phyloP scores from a whole-genome alignment of 2,888 invertebrate species.

The Limnephilus rhombicus region DNA sequence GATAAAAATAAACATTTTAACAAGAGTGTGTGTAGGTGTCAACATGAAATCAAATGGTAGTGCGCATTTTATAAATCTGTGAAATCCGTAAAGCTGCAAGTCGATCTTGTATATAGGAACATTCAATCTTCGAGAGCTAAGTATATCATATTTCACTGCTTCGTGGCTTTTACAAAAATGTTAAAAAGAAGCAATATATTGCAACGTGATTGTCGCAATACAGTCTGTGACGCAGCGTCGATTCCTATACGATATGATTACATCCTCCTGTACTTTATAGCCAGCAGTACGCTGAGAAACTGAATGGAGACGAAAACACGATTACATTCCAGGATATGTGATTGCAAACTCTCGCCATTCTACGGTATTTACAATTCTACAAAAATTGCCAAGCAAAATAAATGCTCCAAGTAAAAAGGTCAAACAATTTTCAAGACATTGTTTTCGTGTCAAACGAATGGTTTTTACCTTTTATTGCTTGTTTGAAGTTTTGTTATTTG shows the following conservation, averaged over 20 bases:
- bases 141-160: neutral
- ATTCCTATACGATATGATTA: slow-evolving; percentile 16
- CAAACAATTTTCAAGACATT: too few relatives aligned
- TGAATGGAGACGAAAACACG: slow-evolving; percentile 38
- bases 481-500: neutral
- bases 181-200: neutral
- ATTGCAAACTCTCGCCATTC: slow-evolving; percentile 30
- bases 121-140: neutral
- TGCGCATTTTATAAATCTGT: neutral
- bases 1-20: too few relatives aligned
- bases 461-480: neutral
- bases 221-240: neutral
- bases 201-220: neutral
- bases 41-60: too few relatives aligned
- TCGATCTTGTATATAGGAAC: neutral
- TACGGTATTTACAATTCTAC: neutral
- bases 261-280: slow-evolving; percentile 20
- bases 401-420: slow-evolving; percentile 7
- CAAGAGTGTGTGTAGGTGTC: too few relatives aligned
- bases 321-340: slow-evolving; percentile 36
- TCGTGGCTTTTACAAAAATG: neutral
- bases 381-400: neutral
- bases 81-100: neutral
- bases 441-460: neutral
- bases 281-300: slow-evolving; percentile 27